Evolutionary conservation across 2,888 invertebrate species (phyloP), one percentile per base, ranked within the genome.

Genomic region (Cistogaster globosa): DNA sequence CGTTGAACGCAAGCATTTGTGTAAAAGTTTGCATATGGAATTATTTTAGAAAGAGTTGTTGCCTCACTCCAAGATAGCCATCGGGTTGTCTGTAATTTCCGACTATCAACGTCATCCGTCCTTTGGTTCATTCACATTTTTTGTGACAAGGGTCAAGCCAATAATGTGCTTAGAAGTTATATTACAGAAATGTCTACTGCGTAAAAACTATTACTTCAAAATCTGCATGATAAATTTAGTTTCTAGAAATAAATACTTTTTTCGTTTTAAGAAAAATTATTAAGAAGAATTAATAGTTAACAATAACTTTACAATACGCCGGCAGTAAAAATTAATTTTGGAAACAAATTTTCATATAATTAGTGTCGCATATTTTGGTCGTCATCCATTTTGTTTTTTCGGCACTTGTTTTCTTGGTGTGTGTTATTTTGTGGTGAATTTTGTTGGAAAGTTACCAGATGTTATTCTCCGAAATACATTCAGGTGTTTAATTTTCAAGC

Each of bases 341-440:
- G 26, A 26, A 38, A 38, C 12, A 11, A 45, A 60, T 22, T 45
- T 26, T 2, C 57, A 16, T 5, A 3, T 77, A 63, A 75, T 60
- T 76, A 26, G 20, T 14, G 18, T 71, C 53, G 62, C 67, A 75
- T 79, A 81, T 53, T 69, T 69, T 57, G 36, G 6, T 55, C 57
- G 87, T 67, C 88, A 89, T 90, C 91, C 91, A 91, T 91, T 91
- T 91, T 91, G 91, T 91, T 90, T 91, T 87, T 60, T 71, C 38
- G 48, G 62, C 78, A 71, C 69, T 81, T 83, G 68, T 82, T 69
- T 86, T 63, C 14, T 72, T 71, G 67, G 79, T 77, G 48, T 83
- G 84, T 68, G 67, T 53, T 83, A 22, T 63, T 12, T 71, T 51
- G 62, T 84, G 84, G 86, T 84, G 86, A 71, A 84, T 80, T 67